Evolutionary conservation across 2,797 vertebrate species (phyloP).

Genomic region (Notolepis coatsorum): DNA sequence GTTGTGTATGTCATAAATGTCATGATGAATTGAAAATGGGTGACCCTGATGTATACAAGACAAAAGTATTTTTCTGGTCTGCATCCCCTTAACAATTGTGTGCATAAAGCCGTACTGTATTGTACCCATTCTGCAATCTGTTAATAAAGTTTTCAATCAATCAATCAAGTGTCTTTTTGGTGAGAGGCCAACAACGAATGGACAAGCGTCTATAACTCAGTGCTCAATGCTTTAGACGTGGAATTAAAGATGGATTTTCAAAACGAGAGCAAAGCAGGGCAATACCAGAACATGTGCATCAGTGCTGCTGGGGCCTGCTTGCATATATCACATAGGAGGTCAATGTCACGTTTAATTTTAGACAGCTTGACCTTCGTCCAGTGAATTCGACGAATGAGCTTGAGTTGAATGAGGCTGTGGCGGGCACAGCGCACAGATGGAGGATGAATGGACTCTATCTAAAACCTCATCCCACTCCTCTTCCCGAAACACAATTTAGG

Average conservation of each 20-base stretch:
- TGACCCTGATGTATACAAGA: no score
- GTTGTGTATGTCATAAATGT: no score
- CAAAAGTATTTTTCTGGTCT: no score
- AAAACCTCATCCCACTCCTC: neutral
- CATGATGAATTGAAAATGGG: no score
- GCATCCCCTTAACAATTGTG: no score
- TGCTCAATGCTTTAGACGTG: constrained; percentile 22
- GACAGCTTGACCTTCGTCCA: constrained; percentile 3
- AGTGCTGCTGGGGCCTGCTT: neutral
- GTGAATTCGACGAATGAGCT: constrained; percentile 7
- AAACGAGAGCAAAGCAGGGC: constrained; percentile 4
- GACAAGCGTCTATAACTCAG: constrained; percentile 6
- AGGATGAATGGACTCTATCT: neutral
- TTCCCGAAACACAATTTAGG: neutral
- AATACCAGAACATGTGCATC: neutral
- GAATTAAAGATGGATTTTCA: neutral
- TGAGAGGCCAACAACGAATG: neutral
- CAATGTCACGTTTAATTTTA: constrained; percentile 11
- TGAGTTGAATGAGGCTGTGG: constrained; percentile 1
- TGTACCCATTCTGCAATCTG: no score
- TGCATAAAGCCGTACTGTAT: no score
- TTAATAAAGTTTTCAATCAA: no score
- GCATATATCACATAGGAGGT: constrained; percentile 20
- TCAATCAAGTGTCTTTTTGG: constrained; percentile 35
- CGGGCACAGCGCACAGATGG: constrained; percentile 12